Percentiles rank a stretch among this genome's conserved stretches.
phyloP scores from a whole-genome alignment of 2,888 invertebrate genomes.

The Acrobasis consociella region DNA sequence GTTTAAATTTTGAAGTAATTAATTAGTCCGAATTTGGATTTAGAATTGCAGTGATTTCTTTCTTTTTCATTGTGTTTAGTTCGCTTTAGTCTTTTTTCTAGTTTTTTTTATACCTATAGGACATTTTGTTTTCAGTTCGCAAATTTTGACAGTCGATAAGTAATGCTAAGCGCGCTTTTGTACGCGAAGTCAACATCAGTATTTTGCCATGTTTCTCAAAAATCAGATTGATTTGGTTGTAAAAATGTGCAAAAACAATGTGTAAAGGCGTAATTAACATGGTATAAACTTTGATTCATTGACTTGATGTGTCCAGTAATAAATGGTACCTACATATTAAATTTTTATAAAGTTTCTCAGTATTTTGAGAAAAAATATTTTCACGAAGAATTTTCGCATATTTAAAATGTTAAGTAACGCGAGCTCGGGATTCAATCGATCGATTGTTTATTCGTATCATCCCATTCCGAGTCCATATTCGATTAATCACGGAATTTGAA shows the following conservation, averaged over 20 bases:
- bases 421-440: constrained; percentile 37
- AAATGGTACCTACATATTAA: neutral
- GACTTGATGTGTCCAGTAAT: neutral
- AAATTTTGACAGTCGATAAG: too few species aligned
- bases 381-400: constrained; percentile 34
- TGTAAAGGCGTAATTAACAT: neutral
- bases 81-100: too few species aligned
- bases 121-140: neutral
- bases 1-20: neutral
- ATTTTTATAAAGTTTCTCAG: constrained; percentile 7
- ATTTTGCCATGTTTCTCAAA: too few species aligned
- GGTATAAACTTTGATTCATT: neutral
- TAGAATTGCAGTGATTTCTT: neutral
- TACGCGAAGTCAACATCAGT: too few species aligned
- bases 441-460: constrained; percentile 50
- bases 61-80: neutral
- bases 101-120: neutral
- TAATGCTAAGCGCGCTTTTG: too few species aligned
- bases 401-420: constrained; percentile 46
- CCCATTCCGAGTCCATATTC: constrained; percentile 62
- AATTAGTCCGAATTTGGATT: constrained; percentile 4
- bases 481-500: constrained; percentile 66
- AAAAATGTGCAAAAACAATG: too few species aligned
- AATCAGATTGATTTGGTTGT: too few species aligned
- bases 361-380: constrained; percentile 23